A percentile compares a stretch with the other conserved stretches of the same genome.
Evolutionary conservation across 92 coral and sea anemone genomes (phyloP).

Genomic region (Palythoa caribaeorum): DNA sequence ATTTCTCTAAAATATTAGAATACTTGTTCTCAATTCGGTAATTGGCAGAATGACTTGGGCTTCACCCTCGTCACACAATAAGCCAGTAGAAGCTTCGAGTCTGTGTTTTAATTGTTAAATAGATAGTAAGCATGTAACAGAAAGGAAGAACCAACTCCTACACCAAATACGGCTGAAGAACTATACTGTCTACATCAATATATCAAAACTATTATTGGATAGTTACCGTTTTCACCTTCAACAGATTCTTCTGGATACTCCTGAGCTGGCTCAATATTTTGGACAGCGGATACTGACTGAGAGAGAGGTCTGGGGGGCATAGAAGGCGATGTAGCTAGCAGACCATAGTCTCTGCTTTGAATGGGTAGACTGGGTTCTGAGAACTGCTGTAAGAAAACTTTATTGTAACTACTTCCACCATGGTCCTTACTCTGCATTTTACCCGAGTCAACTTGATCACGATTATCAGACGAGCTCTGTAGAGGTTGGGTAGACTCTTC

Average conservation of each 20-base stretch:
- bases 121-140: no score
- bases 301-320: constrained; percentile 46
- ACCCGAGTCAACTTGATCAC: background rate
- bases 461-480: background rate
- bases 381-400: constrained; percentile 37
- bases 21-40: no score
- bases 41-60: no score
- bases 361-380: constrained; percentile 71
- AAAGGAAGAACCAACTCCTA: no score
- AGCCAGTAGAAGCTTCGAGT: no score
- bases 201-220: background rate
- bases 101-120: no score
- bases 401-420: background rate
- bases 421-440: background rate
- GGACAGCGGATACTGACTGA: background rate
- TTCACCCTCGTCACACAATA: no score
- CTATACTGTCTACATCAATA: no score
- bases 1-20: no score
- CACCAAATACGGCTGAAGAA: no score
- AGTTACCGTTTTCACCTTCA: background rate
- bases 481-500: background rate
- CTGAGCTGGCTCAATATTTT: constrained; percentile 2
- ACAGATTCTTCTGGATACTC: background rate
- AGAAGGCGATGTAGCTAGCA: constrained; percentile 66
- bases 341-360: constrained; percentile 58